Evolutionary conservation across 2,113 vertebrate species (phyloP).

Genomic region (Callaeas wilsoni): DNA sequence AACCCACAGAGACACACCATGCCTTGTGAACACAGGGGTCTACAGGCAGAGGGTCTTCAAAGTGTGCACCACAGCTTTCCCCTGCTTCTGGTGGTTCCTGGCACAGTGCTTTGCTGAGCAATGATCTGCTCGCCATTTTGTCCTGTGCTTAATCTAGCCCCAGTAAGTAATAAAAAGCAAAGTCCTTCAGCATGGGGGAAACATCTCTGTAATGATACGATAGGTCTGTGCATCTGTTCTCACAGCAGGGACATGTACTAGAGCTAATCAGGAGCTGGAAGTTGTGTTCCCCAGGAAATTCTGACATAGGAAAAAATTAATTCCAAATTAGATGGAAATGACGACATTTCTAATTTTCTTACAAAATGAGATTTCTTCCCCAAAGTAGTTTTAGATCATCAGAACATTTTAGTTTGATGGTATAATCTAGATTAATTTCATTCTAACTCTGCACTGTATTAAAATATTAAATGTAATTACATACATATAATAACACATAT

Average conservation of each 20-base stretch:
- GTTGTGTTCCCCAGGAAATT: conserved; percentile 61
- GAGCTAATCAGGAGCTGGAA: conserved; percentile 64
- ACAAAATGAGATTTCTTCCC: conserved; percentile 27
- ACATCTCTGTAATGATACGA: conserved; percentile 55
- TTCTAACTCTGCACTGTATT: background rate
- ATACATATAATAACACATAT: background rate
- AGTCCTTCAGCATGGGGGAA: conserved; percentile 66
- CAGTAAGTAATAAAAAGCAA: conserved; percentile 61
- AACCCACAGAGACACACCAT: background rate
- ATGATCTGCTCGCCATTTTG: conserved; percentile 51
- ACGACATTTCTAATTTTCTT: conserved; percentile 41
- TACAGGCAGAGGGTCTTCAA: background rate
- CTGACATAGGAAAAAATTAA: conserved; percentile 48
- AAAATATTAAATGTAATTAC: conserved; percentile 34
- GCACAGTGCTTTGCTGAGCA: background rate
- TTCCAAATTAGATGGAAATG: conserved; percentile 59
- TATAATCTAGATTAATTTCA: background rate
- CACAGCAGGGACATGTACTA: conserved; percentile 55
- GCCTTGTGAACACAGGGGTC: background rate
- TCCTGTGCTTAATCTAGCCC: conserved; percentile 62
- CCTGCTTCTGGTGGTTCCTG: background rate
- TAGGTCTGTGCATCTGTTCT: conserved; percentile 65
- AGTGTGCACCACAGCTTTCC: background rate
- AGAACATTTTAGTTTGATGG: conserved; percentile 12
- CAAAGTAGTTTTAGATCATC: conserved; percentile 23